Conservation (phyloP, 2,888 invertebrate genomes). For the Diloba caeruleocephala region DNA sequence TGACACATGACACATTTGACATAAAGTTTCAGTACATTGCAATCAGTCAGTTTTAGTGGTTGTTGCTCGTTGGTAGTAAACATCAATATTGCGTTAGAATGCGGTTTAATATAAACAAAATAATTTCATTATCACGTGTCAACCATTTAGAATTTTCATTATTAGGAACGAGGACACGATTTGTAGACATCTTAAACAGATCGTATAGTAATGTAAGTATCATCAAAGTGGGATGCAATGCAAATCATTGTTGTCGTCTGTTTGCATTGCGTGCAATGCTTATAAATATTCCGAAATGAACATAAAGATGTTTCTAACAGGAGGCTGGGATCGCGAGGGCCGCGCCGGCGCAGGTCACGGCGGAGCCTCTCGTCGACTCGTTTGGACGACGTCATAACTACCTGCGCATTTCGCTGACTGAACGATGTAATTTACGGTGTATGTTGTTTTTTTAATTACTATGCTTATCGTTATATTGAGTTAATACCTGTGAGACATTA, state of each 20-base stretch:
- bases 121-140: constrained; percentile 34
- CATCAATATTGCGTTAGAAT: too few relatives aligned
- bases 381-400: constrained; percentile 97
- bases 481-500: too few relatives aligned
- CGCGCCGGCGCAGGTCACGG: constrained; percentile 20
- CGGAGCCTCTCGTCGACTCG: constrained; percentile 91
- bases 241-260: not conserved
- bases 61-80: too few relatives aligned
- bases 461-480: not conserved
- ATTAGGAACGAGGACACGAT: constrained; percentile 10
- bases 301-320: constrained; percentile 11
- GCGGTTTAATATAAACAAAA: constrained; percentile 33
- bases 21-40: too few relatives aligned
- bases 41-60: too few relatives aligned
- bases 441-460: constrained; percentile 72
- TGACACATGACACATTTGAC: too few relatives aligned
- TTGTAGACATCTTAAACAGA: constrained; percentile 16
- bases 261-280: not conserved
- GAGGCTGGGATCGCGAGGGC: constrained; percentile 22
- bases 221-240: constrained; percentile 2
- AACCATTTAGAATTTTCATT: constrained; percentile 28
- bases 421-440: constrained; percentile 99
- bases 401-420: constrained; percentile 98
- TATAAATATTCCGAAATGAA: not conserved
- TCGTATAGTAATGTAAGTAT: constrained; percentile 37